These are phyloP conservation scores for Eciton burchellii DNA, from an alignment of 1,140 invertebrate species.

Conservation along the genomic window DNA sequence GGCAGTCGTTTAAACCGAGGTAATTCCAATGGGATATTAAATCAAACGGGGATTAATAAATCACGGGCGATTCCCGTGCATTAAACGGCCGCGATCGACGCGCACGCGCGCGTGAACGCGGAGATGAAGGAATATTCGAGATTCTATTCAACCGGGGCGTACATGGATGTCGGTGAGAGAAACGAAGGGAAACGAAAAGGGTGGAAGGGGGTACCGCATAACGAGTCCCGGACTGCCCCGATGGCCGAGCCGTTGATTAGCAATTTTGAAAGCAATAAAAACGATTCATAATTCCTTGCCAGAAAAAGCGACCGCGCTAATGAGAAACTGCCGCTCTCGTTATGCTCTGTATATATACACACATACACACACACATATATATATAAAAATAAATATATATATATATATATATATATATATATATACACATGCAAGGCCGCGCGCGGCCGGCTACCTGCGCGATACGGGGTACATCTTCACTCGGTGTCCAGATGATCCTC, in stretches of 20 bases:
- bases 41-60: slow-evolving; percentile 67
- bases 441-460: slow-evolving; percentile 41
- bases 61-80: slow-evolving; percentile 39
- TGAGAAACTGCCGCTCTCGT: slow-evolving; percentile 77
- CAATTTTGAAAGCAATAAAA: slow-evolving; percentile 80
- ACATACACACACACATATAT: background rate
- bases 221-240: slow-evolving; percentile 68
- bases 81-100: slow-evolving; percentile 50
- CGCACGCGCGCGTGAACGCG: slow-evolving; percentile 15
- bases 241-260: slow-evolving; percentile 75
- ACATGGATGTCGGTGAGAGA: slow-evolving; percentile 36
- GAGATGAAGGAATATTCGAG: slow-evolving; percentile 29
- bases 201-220: slow-evolving; percentile 50
- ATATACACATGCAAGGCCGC: background rate
- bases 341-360: slow-evolving; percentile 27
- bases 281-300: slow-evolving; percentile 77
- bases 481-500: background rate
- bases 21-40: slow-evolving; percentile 63
- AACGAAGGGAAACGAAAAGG: background rate
- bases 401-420: too few relatives aligned
- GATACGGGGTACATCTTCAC: slow-evolving; percentile 37
- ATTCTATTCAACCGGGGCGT: slow-evolving; percentile 50
- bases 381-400: background rate
- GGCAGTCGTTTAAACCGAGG: slow-evolving; percentile 42
- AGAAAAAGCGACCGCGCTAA: slow-evolving; percentile 79